A percentile compares a stretch with the other conserved stretches of the same genome.
Conservation (phyloP, 2,888 invertebrate species). For the Drosophila vallismaia region DNA sequence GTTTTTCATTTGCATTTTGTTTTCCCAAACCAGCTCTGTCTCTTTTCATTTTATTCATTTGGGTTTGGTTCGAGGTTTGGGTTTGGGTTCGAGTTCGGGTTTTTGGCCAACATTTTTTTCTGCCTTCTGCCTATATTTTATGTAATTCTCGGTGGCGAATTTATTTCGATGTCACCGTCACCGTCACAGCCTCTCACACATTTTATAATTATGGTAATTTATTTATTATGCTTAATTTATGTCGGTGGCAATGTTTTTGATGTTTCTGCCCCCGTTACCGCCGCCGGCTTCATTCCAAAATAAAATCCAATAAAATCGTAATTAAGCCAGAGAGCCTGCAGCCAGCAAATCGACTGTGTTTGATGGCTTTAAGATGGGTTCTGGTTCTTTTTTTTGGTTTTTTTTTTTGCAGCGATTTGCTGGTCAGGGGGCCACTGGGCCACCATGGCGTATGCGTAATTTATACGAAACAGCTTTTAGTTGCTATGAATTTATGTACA, state of each 20-base stretch:
- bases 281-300: neutral
- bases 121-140: slow-evolving; percentile 14
- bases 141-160: slow-evolving; percentile 26
- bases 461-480: neutral
- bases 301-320: slow-evolving; percentile 45
- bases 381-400: neutral
- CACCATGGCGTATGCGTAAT: slow-evolving; percentile 6
- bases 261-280: slow-evolving; percentile 37
- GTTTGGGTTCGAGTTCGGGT: neutral
- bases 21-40: slow-evolving; percentile 21
- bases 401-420: no score
- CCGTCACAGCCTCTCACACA: slow-evolving; percentile 26
- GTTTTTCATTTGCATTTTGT: slow-evolving; percentile 63
- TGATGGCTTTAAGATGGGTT: slow-evolving; percentile 6
- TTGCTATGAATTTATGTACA: neutral
- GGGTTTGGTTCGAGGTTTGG: slow-evolving; percentile 18
- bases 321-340: slow-evolving; percentile 30
- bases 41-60: slow-evolving; percentile 36
- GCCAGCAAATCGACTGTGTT: slow-evolving; percentile 11
- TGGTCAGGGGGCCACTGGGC: neutral
- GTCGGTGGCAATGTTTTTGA: slow-evolving; percentile 54
- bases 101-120: slow-evolving; percentile 1
- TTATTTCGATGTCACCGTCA: slow-evolving; percentile 8
- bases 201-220: slow-evolving; percentile 70
- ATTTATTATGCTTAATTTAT: slow-evolving; percentile 68